Base-by-base conservation (phyloP, 2,888 invertebrate species). In the Protophormia terraenovae region DNA sequence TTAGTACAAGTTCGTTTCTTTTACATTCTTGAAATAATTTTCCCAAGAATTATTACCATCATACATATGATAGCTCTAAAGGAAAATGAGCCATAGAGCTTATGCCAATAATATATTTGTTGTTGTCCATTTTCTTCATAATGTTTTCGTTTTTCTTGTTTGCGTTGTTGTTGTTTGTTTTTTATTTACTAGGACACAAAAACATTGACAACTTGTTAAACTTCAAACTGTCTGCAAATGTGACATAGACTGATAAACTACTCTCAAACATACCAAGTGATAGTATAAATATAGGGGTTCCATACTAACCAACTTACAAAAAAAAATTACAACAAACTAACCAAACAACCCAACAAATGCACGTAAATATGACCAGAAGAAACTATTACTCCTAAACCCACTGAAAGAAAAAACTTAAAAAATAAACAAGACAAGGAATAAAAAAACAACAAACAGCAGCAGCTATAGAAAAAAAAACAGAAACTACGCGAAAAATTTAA, bases 201-300 rank as follows among this genome's bases (percentile, higher is more conserved):
- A 69, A 83, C 83, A 86, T 80, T 84, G 86, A 77, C 89, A 89
- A 89, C 89, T 89, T 90, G 90, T 90, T 90, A 89, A 90, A 89
- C 89, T 90, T 90, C 89, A 89, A 90, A 89, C 89, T 90, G 90
- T 90, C 89, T 89, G 87, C 87, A 87, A 88, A 89, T 87, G 89
- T 88, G 89, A 90, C 90, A 90, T 87, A 87, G 88, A 88, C 89
- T 89, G 89, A 90, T 89, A 90, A 90, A 90, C 88, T 88, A 89
- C 84, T 86, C 83, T 72, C 69, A 84, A 81, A 81, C 84, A 84
- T 78, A 73, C 62, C 77, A 81, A 80, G 60, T 82, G 82, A 82
- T 82, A 71, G 82, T 71, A 55, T 55, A 76, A 71, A 76, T 76
- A 82, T 82, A 82, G 76, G 82, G 82, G 82, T 82, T 76, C 76